Conservation (phyloP, 2,888 invertebrate species). For the Orchestes rusci region DNA sequence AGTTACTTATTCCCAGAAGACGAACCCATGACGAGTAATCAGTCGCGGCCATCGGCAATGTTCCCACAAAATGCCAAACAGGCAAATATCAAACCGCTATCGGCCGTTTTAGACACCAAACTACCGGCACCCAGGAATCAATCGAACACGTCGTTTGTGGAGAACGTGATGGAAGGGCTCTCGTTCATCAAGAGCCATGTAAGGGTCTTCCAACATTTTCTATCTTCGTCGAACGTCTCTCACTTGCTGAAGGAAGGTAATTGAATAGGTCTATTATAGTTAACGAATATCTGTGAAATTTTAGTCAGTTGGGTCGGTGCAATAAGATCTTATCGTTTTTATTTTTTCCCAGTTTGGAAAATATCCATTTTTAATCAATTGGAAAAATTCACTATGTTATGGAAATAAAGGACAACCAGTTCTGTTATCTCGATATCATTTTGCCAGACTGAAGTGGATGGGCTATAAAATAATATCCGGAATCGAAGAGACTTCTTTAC, state of each 20-base stretch:
- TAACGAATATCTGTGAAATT: background rate
- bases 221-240: conserved; percentile 54
- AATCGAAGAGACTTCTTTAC: too few relatives aligned
- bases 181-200: conserved; percentile 56
- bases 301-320: too few relatives aligned
- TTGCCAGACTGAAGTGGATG: too few relatives aligned
- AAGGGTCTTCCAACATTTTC: conserved; percentile 56
- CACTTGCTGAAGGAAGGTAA: conserved; percentile 49
- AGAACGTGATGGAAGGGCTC: conserved; percentile 49
- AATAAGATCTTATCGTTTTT: background rate
- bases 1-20: conserved; percentile 43
- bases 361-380: too few relatives aligned
- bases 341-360: too few relatives aligned
- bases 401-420: too few relatives aligned
- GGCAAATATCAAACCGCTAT: conserved; percentile 18
- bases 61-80: conserved; percentile 12
- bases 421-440: too few relatives aligned
- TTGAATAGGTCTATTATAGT: too few relatives aligned
- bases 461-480: too few relatives aligned
- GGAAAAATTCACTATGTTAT: too few relatives aligned
- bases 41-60: conserved; percentile 5
- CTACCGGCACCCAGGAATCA: conserved; percentile 32
- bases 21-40: conserved; percentile 26
- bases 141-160: conserved; percentile 42
- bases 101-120: conserved; percentile 31